Evolutionary conservation across 2,797 vertebrate species (phyloP), one percentile per base, ranked within the genome.

Genomic region (Centropyge bicolor): DNA sequence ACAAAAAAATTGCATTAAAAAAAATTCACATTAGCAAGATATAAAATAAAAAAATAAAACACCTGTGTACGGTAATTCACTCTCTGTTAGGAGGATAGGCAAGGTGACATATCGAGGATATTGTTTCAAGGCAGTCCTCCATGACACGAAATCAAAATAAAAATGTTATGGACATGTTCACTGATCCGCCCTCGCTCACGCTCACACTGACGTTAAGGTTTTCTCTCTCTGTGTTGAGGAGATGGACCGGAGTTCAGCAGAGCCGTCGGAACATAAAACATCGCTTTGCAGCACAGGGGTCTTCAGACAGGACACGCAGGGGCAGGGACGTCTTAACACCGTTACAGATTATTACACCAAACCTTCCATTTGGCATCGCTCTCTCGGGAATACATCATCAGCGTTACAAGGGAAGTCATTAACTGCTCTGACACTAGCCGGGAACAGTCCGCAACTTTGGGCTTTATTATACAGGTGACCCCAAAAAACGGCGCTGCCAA

Each of bases 11-110:
- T 88, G 76, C 88, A 88, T 88, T 12, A 52, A 35, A 82, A 84
- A 77, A 86, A 90, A 88, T 95, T 95, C 94, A 96, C 94, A 95
- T 96, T 95, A 93, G 89, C 88, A 92, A 89, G 87, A 93, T 86
- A 91, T 76, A 76, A 88, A 89, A 90, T 80, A 78, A 81, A 86
- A 89, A 86, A 78, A 83, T 84, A 88, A 86, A 85, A 90, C 80
- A 84, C 76, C 63, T 70, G 76, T 76, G 74, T 74, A 80, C 36
- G 72, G 54, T 59, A 81, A 88, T 89, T 87, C 82, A 89, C 88
- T 87, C 83, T 91, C 86, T 78, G 82, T 86, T 70, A 24, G 86
- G 88, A 93, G 88, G 91, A 90, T 79, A 88, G 90, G 91, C 89
- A 88, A 94, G 89, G 92, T 87, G 91, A 92, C 79, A 66, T 75